A percentile compares a stretch with the other conserved stretches of the same genome.
Evolutionary conservation across 1,140 invertebrate species (phyloP).

Genomic region (Drosophila navojoa): DNA sequence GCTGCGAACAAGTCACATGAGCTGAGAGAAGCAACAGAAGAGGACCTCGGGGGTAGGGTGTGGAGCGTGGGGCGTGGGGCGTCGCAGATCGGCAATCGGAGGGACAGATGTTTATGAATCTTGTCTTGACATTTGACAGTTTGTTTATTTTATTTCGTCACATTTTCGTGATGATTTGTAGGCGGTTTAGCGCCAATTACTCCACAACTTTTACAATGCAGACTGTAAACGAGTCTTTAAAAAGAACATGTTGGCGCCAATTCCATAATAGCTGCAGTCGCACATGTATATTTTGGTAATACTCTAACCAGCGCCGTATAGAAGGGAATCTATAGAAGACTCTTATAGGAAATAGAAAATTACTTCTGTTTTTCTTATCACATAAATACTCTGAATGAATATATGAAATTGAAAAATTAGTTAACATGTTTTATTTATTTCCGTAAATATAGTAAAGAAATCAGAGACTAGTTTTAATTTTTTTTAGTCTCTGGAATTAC

Average conservation of each 20-base stretch:
- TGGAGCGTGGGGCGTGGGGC: too few species aligned
- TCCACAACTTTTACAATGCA: conserved; percentile 68
- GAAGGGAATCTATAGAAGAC: not conserved
- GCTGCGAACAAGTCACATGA: not conserved
- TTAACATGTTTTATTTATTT: too few species aligned
- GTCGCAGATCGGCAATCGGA: not conserved
- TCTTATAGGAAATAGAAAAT: too few species aligned
- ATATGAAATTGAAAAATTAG: too few species aligned
- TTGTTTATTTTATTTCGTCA: conserved; percentile 81
- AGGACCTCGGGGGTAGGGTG: conserved; percentile 10
- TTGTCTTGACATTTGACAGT: conserved; percentile 80
- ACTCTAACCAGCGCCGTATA: not conserved
- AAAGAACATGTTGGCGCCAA: conserved; percentile 69
- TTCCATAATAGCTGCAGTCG: conserved; percentile 38
- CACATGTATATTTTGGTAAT: conserved; percentile 10
- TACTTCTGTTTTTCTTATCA: too few species aligned
- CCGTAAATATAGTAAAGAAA: too few species aligned
- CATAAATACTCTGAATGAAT: too few species aligned
- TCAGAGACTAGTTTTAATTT: too few species aligned
- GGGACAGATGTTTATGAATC: conserved; percentile 69
- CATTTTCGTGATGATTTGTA: conserved; percentile 80
- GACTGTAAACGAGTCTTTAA: conserved; percentile 68
- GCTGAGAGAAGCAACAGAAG: conserved; percentile 4
- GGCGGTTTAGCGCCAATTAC: conserved; percentile 80
- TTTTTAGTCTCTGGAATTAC: too few species aligned